Evolutionary conservation across 2,888 invertebrate species (phyloP).

Genomic region (Creontiades dilutus): DNA sequence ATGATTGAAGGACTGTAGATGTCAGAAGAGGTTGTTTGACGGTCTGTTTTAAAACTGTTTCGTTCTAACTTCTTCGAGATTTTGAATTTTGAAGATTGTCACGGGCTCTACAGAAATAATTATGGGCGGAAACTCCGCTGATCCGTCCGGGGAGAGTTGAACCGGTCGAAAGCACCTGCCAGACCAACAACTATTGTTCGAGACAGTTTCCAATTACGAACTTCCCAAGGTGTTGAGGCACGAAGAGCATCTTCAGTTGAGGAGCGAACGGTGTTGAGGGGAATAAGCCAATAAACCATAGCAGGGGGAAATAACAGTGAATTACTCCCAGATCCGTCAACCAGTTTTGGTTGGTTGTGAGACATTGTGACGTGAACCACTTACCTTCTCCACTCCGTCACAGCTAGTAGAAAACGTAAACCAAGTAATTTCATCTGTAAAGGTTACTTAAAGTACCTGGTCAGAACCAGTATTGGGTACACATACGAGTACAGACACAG

Average conservation of each 20-base stretch:
- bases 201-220: slow-evolving; percentile 36
- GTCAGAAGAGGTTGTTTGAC: no score
- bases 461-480: no score
- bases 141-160: not conserved
- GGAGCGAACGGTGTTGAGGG: not conserved
- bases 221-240: slow-evolving; percentile 27
- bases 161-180: slow-evolving; percentile 3
- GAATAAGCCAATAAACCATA: slow-evolving; percentile 20
- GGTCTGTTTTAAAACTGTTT: no score
- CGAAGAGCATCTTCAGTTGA: slow-evolving; percentile 19
- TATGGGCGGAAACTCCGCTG: not conserved
- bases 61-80: no score
- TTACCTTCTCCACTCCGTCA: not conserved
- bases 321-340: not conserved
- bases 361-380: not conserved
- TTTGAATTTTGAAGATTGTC: no score
- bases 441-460: no score
- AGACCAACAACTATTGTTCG: slow-evolving; percentile 27
- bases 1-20: no score
- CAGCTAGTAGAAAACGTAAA: no score
- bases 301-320: not conserved
- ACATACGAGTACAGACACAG: no score
- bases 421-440: no score
- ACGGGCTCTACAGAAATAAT: not conserved
- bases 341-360: not conserved